A percentile compares a stretch with the other conserved stretches of the same genome.
Evolutionary conservation across 2,113 vertebrate genomes (phyloP).

Genomic region (Falco punctatus): DNA sequence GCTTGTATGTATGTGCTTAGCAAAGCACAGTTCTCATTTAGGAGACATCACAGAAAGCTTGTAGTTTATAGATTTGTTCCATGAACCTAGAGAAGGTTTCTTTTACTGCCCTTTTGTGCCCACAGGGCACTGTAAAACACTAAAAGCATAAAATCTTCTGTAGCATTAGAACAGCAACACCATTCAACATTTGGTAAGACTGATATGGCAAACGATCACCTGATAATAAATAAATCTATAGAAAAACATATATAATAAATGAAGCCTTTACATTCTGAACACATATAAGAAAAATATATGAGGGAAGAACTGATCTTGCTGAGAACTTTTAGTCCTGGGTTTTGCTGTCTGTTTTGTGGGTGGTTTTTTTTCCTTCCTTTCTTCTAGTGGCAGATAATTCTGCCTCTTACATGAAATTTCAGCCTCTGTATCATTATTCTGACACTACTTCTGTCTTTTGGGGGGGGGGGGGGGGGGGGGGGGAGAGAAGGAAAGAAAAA

Average conservation of each 20-base stretch:
- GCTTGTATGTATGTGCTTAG: not conserved
- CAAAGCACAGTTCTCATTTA: not conserved
- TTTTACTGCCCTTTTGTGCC: not conserved
- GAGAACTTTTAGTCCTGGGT: not conserved
- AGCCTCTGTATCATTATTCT: not conserved
- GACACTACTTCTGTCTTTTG: not conserved
- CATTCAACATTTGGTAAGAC: not conserved
- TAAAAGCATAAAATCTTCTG: not conserved
- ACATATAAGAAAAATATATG: not conserved
- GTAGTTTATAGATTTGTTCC: not conserved
- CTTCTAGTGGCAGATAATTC: not conserved
- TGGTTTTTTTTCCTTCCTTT: not conserved
- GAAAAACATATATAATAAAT: not conserved
- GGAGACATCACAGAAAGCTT: accelerated
- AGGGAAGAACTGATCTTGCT: not conserved
- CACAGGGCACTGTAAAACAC: not conserved
- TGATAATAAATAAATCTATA: not conserved
- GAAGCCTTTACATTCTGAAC: not conserved
- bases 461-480: too few relatives aligned
- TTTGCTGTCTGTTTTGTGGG: too few relatives aligned
- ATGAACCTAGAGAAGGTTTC: not conserved
- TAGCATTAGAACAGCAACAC: not conserved
- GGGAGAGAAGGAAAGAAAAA: not conserved
- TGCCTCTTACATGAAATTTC: not conserved
- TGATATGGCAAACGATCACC: not conserved